Evolutionary conservation across 2,797 vertebrate genomes (phyloP).

Genomic region (Neoniphon sammara): DNA sequence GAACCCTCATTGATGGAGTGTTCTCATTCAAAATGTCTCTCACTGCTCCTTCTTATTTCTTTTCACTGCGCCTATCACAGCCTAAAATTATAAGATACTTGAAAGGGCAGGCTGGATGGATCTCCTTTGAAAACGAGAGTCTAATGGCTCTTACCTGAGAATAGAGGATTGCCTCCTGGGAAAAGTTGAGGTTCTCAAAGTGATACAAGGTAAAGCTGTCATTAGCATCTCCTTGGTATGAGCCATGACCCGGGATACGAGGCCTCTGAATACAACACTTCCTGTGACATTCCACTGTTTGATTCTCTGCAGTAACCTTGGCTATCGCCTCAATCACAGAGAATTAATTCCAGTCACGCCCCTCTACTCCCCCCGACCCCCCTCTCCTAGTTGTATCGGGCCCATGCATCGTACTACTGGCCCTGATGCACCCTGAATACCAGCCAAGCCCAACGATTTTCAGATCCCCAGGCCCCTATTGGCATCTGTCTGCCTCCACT

Average conservation of each 20-base stretch:
- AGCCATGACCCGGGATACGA: constrained; percentile 73
- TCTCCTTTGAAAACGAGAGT: constrained; percentile 57
- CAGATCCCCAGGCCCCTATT: constrained; percentile 73
- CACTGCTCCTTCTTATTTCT: not conserved
- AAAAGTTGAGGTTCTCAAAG: constrained; percentile 32
- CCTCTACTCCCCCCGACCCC: constrained; percentile 43
- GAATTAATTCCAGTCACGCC: constrained; percentile 86
- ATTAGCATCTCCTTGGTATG: constrained; percentile 77
- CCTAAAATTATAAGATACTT: constrained; percentile 23
- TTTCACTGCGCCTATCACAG: constrained; percentile 14
- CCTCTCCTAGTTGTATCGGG: constrained; percentile 66
- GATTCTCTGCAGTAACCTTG: constrained; percentile 85
- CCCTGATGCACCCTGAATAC: constrained; percentile 80
- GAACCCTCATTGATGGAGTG: constrained; percentile 4
- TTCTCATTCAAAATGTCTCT: constrained; percentile 5
- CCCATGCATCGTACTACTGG: constrained; percentile 73
- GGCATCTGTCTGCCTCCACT: constrained; percentile 75
- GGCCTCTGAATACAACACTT: constrained; percentile 76
- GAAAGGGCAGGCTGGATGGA: constrained; percentile 27
- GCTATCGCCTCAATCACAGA: constrained; percentile 80
- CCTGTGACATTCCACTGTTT: constrained; percentile 80
- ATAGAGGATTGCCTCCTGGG: constrained; percentile 51
- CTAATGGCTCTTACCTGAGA: constrained; percentile 46
- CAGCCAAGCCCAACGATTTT: constrained; percentile 79
- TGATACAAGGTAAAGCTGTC: constrained; percentile 59